Base-by-base conservation (phyloP, 2,113 vertebrate species). In the Nothoprocta pentlandii region DNA sequence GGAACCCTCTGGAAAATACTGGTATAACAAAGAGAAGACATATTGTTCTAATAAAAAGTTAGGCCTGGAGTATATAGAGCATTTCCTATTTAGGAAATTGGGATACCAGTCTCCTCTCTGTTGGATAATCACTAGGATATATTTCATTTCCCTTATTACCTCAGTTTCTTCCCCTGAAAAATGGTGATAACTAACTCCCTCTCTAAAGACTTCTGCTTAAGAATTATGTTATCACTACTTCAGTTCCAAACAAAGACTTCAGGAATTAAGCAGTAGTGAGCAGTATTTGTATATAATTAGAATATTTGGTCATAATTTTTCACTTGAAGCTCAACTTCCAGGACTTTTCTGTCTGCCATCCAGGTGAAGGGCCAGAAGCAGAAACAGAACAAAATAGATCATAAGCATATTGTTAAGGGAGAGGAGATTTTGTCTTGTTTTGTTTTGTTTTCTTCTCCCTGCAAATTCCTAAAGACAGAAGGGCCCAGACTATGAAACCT, bases 21-120 rank as follows among this genome's bases (percentile, higher is more conserved):
- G 11, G 32, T 69, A 23, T 69, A 89, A 91, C 87, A 83, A 86
- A 92, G 76, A 93, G 85, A 90, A 93, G 90, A 95, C 21, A 61
- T 49, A 94, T 51, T 70, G 76, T 80, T 94, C 68, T 83, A 95
- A 96, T 96, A 95, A 94, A 94, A 94, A 42, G 28, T 53, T 78
- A 22, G 42, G 14, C 28, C 39, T 16, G 63, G 51, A 56, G 25
- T 68, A 74, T 12, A 7, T 44, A 42, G 12, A 77, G 16, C 19
- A 46, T 70, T 12, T 68, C 42, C 64, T 20, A 46, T 28, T 56
- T 61, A 79, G 73, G 47, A 92, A 93, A 96, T 81, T 41, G 19
- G 49, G 41, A 83, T 85, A 66, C n/a, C 54, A 80, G 8, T 61
- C 14, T 75, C 91, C 51, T 71, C 68, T 80, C 86, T 73, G 14